Base-by-base conservation (phyloP, 2,888 invertebrate genomes). In the Nymphalis urticae region DNA sequence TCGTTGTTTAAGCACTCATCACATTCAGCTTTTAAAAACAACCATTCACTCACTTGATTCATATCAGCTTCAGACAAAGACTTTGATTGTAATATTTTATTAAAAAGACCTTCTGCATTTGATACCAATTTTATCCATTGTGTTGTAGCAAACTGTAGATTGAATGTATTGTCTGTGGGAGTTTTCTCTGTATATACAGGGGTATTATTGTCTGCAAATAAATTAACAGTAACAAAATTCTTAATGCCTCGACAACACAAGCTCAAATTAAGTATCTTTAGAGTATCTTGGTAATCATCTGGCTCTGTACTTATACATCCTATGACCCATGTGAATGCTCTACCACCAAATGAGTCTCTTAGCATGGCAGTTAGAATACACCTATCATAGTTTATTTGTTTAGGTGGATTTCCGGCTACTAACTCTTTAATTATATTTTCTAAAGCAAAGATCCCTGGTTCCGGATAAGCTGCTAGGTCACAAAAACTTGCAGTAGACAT, bases 11-110 rank as follows among this genome's bases (percentile, higher is more conserved):
- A 93, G 82, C 97, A 97, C 81, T 97, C 97, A 84, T 97, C 97
- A 85, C 97, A 97, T 85, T 97, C 97, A 76, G 97, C 97, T 81
- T 97, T 97, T 72, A 97, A 89, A 78, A 96, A 96, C 21, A 97
- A 88, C 97, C 97, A 97, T 76, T 96, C 96, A 80, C 96, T 93
- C 9, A 93, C 90, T 86, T 96, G 96, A 79, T 96, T 96, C 74
- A 95, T 94, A 81, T 97, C 96, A 70, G 94, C 89, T 65, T 95
- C 95, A 16, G 95, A 94, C 66, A 97, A 83, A n/a, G 94, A 93
- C 78, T 95, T 95, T 53, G 94, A 95, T 19, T 94, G 93, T 62
- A 96, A 93, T 56, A 97, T 93, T 85, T 94, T 96, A 85, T 95
- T 95, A 86, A 96, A 96, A n/a, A 97, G 86, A 27, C 96, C 96